Evolutionary conservation across 2,888 invertebrate species (phyloP).

Genomic region (Koerneria pararmatus): DNA sequence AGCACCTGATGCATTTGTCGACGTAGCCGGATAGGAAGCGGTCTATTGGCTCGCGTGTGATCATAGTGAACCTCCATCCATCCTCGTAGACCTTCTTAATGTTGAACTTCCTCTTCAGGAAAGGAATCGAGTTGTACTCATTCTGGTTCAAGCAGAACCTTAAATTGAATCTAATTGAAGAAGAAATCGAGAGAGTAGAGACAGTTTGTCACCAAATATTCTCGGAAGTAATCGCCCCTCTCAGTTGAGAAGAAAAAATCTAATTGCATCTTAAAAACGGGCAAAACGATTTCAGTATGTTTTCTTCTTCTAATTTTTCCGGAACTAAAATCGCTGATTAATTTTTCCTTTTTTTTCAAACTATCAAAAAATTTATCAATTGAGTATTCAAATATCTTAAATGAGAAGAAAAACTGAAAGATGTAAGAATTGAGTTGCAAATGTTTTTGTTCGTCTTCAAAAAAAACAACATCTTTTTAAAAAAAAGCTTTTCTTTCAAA

Average conservation of each 20-base stretch:
- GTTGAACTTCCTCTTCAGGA: conserved; percentile 27
- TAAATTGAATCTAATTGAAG: conserved; percentile 6
- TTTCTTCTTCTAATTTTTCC: too few relatives aligned
- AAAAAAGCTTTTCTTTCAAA: too few relatives aligned
- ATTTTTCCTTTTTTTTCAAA: neutral
- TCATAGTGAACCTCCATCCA: conserved; percentile 25
- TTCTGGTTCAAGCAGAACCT: conserved; percentile 44
- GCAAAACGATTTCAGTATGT: too few relatives aligned
- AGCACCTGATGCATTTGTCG: conserved; percentile 54
- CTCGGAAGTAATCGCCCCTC: neutral
- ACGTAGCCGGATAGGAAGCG: conserved; percentile 53
- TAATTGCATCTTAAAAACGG: too few relatives aligned
- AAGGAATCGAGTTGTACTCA: conserved; percentile 29
- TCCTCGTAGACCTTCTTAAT: conserved; percentile 2
- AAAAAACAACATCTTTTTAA: too few relatives aligned
- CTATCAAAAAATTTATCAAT: conserved; percentile 1
- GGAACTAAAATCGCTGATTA: too few relatives aligned
- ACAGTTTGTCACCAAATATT: neutral
- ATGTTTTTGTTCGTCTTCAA: too few relatives aligned
- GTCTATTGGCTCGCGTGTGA: conserved; percentile 51
- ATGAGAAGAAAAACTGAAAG: too few relatives aligned
- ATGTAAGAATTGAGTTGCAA: too few relatives aligned
- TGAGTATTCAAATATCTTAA: too few relatives aligned
- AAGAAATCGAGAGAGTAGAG: neutral
- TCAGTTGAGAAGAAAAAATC: neutral